Base-by-base conservation (phyloP, 2,888 invertebrate genomes). In the Hololepta plana region DNA sequence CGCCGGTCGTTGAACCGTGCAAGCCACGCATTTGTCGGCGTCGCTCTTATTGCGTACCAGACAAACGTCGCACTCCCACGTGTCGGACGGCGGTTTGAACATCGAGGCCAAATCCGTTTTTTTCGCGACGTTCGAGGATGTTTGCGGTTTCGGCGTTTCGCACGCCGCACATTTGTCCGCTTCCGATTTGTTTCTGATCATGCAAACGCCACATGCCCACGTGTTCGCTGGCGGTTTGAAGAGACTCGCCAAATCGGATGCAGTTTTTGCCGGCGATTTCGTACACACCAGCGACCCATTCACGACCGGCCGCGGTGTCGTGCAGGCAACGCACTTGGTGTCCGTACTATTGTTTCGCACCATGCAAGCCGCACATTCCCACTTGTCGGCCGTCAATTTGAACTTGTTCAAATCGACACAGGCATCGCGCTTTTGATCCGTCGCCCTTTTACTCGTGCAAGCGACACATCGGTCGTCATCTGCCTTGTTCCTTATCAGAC, bases 301-400 rank as follows among this genome's bases (percentile, higher is more conserved):
- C n/a, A n/a, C n/a, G 15, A 11, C 57, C 1, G 61, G 60, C 43
- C 59, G 65, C 2, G 52, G 43, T 27, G 62, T 57, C 30, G 60
- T 61, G 42, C 72, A 72, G 34, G 68, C 64, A 27, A 57, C 53
- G 45, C 72, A 72, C 34, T 55, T 59, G 39, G 8, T 49, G 46
- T 22, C 49, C 43, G 12, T 43, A 39, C 27, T 54, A 50, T 26
- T 28, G 42, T 73, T 73, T 30, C 56, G 53, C 1, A 70, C 57
- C 58, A 67, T 59, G 43, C 73, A 74, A 4, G 57, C 59, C 4
- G 52, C 47, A 43, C 73, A 73, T 32, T 64, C 62, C 72, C 72
- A 72, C 26, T 54, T 43, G 25, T 42, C 38, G 3, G 38, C 30
- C 19, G 22, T 40, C 14, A 38, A 38, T 32, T 44, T 41, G 26